A percentile compares a stretch with the other conserved stretches of the same genome.
Evolutionary conservation across 2,888 invertebrate genomes (phyloP).

Genomic region (Acronicta alni): DNA sequence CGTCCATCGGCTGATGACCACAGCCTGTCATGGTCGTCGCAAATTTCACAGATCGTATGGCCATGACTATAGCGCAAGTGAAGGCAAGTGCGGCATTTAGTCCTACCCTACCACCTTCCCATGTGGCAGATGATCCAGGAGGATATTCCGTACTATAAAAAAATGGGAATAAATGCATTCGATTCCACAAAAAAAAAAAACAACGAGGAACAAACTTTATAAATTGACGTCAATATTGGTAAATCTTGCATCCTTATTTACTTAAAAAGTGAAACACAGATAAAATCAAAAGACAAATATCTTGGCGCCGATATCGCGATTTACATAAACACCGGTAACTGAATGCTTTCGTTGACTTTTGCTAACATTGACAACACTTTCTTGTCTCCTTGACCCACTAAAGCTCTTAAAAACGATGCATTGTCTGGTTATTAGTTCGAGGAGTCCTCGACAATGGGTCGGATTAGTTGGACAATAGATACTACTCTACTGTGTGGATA

Average conservation of each 20-base stretch:
- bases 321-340: conserved; percentile 6
- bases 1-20: no score
- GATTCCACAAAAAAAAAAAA: neutral
- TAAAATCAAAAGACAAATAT: conserved; percentile 13
- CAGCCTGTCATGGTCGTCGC: no score
- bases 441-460: conserved; percentile 9
- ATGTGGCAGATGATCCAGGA: no score
- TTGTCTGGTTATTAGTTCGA: conserved; percentile 4
- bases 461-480: conserved; percentile 25
- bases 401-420: conserved; percentile 17
- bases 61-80: no score
- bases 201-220: neutral
- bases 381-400: conserved; percentile 36
- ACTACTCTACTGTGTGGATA: conserved; percentile 3
- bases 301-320: conserved; percentile 18
- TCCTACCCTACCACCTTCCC: no score
- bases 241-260: conserved; percentile 11
- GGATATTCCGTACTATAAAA: no score
- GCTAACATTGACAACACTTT: conserved; percentile 38
- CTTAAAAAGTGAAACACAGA: conserved; percentile 8
- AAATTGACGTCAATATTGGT: conserved; percentile 9
- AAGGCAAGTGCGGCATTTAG: no score
- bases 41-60: no score
- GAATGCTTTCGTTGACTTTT: conserved; percentile 23
- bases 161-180: no score